Percentiles rank a stretch among this genome's conserved stretches.
phyloP scores from a whole-genome alignment of 1,140 invertebrate genomes.

The Drosophila seguyi region DNA sequence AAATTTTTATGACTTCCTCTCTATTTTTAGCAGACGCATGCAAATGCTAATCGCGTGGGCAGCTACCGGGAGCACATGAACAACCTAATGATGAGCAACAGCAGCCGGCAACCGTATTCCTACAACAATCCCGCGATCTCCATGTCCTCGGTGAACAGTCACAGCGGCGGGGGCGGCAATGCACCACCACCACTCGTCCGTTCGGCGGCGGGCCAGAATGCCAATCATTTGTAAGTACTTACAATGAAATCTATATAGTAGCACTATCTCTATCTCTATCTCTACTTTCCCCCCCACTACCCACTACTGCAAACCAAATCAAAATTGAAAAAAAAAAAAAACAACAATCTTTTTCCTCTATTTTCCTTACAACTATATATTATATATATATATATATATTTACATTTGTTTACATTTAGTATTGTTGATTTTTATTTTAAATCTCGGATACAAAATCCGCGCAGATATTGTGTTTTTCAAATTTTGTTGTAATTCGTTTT shows the following conservation, averaged over 20 bases:
- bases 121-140: constrained; percentile 83
- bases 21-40: constrained; percentile 69
- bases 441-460: constrained; percentile 42
- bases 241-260: neutral
- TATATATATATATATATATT: constrained; percentile 4
- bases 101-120: constrained; percentile 74
- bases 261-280: constrained; percentile 27
- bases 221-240: constrained; percentile 77
- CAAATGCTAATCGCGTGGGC: constrained; percentile 66
- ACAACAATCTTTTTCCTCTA: constrained; percentile 11
- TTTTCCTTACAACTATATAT: constrained; percentile 11
- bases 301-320: constrained; percentile 13
- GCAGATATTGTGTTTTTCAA: constrained; percentile 84
- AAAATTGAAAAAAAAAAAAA: constrained; percentile 9
- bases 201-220: constrained; percentile 79
- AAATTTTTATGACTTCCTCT: neutral
- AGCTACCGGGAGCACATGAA: constrained; percentile 79
- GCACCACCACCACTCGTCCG: constrained; percentile 79
- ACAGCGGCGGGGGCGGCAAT: constrained; percentile 71
- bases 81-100: constrained; percentile 75
- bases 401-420: constrained; percentile 46
- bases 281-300: constrained; percentile 4
- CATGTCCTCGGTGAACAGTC: constrained; percentile 81
- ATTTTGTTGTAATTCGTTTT: constrained; percentile 84
- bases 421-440: constrained; percentile 44